phyloP scores from a whole-genome alignment of 2,888 invertebrate genomes.

The Drosophila anceps region DNA sequence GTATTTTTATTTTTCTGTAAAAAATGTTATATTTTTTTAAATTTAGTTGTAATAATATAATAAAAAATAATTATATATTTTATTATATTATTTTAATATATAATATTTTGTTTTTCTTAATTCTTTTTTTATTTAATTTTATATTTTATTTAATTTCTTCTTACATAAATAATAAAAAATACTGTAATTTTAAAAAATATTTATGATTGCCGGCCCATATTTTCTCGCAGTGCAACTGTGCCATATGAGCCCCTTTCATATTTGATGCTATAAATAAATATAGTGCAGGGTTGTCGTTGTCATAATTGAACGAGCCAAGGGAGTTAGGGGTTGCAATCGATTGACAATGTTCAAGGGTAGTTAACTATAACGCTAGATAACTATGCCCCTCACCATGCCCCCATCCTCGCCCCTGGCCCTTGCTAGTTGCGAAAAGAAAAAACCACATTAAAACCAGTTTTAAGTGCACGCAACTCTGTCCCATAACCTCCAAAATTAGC shows the following conservation, averaged over 20 bases:
- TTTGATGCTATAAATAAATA: conserved; percentile 3
- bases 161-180: not conserved
- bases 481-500: conserved; percentile 27
- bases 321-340: conserved; percentile 41
- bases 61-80: not conserved
- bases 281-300: conserved; percentile 16
- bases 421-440: conserved; percentile 10
- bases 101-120: no score
- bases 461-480: conserved; percentile 9
- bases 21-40: no score
- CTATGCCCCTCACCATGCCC: not conserved
- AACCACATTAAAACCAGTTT: conserved; percentile 11
- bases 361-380: not conserved
- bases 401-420: no score
- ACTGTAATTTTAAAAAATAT: not conserved
- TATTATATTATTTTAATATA: not conserved
- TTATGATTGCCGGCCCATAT: not conserved
- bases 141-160: no score
- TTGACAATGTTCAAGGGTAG: not conserved
- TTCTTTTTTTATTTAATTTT: no score
- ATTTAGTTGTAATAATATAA: not conserved
- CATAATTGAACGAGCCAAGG: conserved; percentile 1
- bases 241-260: conserved; percentile 13
- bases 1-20: no score
- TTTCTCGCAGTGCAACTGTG: conserved; percentile 9